phyloP scores from a whole-genome alignment of 2,888 invertebrate species.

The Amiota communis region DNA sequence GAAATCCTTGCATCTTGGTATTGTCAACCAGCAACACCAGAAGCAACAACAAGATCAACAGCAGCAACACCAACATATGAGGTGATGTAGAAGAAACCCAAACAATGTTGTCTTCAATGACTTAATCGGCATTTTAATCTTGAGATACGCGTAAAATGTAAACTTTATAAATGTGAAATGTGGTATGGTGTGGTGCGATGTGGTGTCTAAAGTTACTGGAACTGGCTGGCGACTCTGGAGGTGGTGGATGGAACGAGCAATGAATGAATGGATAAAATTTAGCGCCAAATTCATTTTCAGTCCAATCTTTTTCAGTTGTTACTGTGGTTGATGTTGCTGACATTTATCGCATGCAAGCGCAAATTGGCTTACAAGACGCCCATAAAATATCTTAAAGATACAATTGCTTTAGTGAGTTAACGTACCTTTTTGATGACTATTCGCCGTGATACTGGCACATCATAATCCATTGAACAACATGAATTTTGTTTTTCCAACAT shows the following conservation, averaged over 20 bases:
- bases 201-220: too few relatives aligned
- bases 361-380: conserved; percentile 10
- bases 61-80: conserved; percentile 11
- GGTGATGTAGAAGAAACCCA: conserved; percentile 32
- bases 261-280: not conserved
- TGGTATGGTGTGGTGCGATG: not conserved
- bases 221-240: too few relatives aligned
- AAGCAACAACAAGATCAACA: not conserved
- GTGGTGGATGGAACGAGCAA: not conserved
- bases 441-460: conserved; percentile 68
- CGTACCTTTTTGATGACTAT: conserved; percentile 66
- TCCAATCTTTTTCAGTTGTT: too few relatives aligned
- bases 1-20: conserved; percentile 40
- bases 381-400: conserved; percentile 3
- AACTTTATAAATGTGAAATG: conserved; percentile 47
- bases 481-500: conserved; percentile 68
- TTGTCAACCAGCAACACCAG: conserved; percentile 7
- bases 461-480: conserved; percentile 67
- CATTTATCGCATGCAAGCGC: conserved; percentile 30
- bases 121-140: conserved; percentile 54
- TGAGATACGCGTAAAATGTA: conserved; percentile 45
- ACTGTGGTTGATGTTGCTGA: not conserved
- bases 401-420: conserved; percentile 19
- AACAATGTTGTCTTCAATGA: conserved; percentile 49
- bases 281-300: conserved; percentile 21